Conservation (phyloP, 2,797 vertebrate species). For the Alcedo quadribrachys region DNA sequence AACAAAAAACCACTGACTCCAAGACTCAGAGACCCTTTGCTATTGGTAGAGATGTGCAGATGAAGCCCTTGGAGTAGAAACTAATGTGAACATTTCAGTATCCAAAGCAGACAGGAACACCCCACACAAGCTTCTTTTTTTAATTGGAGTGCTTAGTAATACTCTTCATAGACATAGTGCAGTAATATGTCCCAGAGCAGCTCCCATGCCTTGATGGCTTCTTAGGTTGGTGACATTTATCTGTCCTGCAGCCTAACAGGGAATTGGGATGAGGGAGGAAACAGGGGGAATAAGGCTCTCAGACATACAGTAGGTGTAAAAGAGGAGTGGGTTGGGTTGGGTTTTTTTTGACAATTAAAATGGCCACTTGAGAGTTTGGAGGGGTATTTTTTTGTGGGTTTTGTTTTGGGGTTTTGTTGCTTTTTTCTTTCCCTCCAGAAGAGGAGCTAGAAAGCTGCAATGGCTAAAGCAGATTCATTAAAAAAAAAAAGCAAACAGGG, state of each 20-base stretch:
- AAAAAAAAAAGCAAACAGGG: fast-evolving
- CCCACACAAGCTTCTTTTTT: fast-evolving
- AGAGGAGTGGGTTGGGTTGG: fast-evolving
- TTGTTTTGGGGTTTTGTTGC: no score
- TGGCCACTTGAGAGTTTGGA: neutral
- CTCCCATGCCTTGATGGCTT: neutral
- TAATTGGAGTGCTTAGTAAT: neutral
- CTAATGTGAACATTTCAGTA: neutral
- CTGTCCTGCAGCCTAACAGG: neutral
- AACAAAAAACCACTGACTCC: neutral
- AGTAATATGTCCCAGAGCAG: neutral
- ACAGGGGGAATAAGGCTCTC: neutral
- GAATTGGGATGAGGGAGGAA: neutral
- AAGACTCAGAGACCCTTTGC: neutral
- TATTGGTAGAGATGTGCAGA: fast-evolving
- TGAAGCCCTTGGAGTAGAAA: neutral
- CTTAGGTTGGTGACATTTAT: neutral
- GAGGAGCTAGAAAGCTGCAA: neutral
- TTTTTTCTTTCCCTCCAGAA: neutral
- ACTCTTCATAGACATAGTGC: neutral
- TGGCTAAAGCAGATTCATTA: neutral
- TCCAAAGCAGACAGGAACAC: neutral
- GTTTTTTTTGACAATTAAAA: neutral
- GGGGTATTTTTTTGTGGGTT: neutral
- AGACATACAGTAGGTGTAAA: neutral